A percentile compares a stretch with the other conserved stretches of the same genome.
These are phyloP conservation scores for Stramonita haemastoma DNA, from an alignment of 2,888 invertebrate species.

Conservation along the genomic window DNA sequence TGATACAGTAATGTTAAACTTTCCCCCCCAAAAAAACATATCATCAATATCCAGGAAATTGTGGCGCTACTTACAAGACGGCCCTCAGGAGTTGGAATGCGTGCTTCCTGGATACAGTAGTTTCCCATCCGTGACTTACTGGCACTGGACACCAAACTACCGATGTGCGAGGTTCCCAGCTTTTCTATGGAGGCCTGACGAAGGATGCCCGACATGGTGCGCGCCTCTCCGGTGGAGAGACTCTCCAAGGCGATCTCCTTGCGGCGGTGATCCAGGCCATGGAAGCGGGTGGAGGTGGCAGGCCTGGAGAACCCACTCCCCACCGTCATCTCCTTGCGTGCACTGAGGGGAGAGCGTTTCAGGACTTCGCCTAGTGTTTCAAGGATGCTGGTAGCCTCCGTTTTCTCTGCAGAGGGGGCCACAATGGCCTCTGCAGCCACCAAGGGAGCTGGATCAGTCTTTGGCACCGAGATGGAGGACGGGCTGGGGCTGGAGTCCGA, in stretches of 20 bases:
- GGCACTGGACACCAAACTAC: slow-evolving; percentile 71
- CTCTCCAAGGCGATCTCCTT: slow-evolving; percentile 74
- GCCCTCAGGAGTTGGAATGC: slow-evolving; percentile 71
- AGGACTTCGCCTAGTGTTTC: slow-evolving; percentile 37
- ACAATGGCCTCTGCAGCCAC: slow-evolving; percentile 31
- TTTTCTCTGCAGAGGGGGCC: slow-evolving; percentile 7
- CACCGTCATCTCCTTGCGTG: slow-evolving; percentile 51
- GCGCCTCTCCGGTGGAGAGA: slow-evolving; percentile 72
- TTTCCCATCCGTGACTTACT: slow-evolving; percentile 72
- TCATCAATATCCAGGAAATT: neutral
- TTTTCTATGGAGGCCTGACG: slow-evolving; percentile 74
- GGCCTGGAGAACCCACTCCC: slow-evolving; percentile 59
- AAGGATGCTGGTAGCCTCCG: slow-evolving; percentile 17
- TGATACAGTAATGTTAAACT: no score
- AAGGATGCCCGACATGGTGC: slow-evolving; percentile 74
- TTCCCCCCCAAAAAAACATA: neutral
- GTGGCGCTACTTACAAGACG: slow-evolving; percentile 55
- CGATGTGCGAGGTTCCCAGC: slow-evolving; percentile 72
- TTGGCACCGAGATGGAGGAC: slow-evolving; percentile 32
- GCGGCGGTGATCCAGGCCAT: slow-evolving; percentile 60
- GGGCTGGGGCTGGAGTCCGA: neutral
- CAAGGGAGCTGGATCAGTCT: slow-evolving; percentile 28
- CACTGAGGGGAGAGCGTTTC: slow-evolving; percentile 50
- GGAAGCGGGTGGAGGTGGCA: slow-evolving; percentile 66
- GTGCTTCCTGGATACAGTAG: slow-evolving; percentile 63